Evolutionary conservation across 2,797 vertebrate genomes (phyloP).

Genomic region (Sandelia bainsii): DNA sequence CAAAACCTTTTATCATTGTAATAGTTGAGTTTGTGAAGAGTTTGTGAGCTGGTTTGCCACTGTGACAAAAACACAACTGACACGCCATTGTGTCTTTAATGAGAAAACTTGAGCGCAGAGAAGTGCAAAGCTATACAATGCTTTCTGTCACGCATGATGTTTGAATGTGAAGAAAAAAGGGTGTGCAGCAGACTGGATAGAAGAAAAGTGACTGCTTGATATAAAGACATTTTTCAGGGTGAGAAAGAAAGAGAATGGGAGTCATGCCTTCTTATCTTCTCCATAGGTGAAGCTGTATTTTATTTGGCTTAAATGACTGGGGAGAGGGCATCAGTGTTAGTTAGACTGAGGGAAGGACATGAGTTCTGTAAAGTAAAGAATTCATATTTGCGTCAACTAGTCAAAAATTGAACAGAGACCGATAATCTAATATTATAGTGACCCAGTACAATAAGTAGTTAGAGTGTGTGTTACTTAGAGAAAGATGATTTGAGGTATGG

Average conservation of each 20-base stretch:
- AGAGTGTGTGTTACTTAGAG: background rate
- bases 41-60: slow-evolving; percentile 36
- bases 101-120: slow-evolving; percentile 38
- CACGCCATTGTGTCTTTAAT: slow-evolving; percentile 53
- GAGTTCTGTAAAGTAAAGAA: background rate
- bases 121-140: slow-evolving; percentile 34
- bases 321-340: slow-evolving; percentile 3
- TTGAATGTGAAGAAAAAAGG: slow-evolving; percentile 18
- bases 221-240: slow-evolving; percentile 14
- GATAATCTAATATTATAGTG: background rate
- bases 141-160: slow-evolving; percentile 40
- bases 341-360: background rate
- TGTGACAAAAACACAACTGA: slow-evolving; percentile 44
- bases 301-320: slow-evolving; percentile 1
- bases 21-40: slow-evolving; percentile 50
- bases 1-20: slow-evolving; percentile 37
- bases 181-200: background rate
- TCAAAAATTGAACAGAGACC: slow-evolving; percentile 6
- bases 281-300: slow-evolving; percentile 1
- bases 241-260: slow-evolving; percentile 2
- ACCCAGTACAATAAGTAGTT: slow-evolving; percentile 6
- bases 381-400: slow-evolving; percentile 7
- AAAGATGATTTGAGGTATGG: slow-evolving; percentile 15
- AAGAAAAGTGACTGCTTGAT: background rate
- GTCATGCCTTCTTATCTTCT: slow-evolving; percentile 5